Percentiles rank a stretch among this genome's conserved stretches.
phyloP scores from a whole-genome alignment of 2,888 invertebrate genomes.

The Lymantria monacha region DNA sequence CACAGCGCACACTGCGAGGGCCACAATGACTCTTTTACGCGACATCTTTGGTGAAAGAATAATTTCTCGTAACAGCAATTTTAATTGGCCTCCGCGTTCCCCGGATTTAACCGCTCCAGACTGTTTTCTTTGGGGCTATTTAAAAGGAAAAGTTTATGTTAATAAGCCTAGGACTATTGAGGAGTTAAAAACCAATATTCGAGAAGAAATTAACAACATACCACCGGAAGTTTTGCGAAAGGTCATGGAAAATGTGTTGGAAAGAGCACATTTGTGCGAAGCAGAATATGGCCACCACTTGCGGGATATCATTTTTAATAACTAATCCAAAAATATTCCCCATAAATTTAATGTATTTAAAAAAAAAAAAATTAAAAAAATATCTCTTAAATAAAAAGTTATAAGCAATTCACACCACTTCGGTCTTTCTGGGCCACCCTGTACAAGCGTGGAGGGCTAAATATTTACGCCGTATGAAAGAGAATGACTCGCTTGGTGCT shows the following conservation, averaged over 20 bases:
- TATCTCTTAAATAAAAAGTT: not conserved
- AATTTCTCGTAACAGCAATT: not conserved
- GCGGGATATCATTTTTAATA: not conserved
- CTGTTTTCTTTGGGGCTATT: slow-evolving; percentile 8
- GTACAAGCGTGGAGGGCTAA: too few relatives aligned
- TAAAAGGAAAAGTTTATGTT: slow-evolving; percentile 6
- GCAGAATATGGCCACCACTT: not conserved
- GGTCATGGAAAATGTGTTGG: not conserved
- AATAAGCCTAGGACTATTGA: not conserved
- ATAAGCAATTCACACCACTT: not conserved
- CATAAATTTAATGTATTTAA: not conserved
- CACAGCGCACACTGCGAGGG: slow-evolving; percentile 15
- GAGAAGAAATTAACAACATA: not conserved
- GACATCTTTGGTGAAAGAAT: not conserved
- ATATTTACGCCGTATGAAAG: too few relatives aligned
- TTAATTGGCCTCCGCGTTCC: slow-evolving; percentile 3
- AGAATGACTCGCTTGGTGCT: too few relatives aligned
- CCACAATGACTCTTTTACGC: slow-evolving; percentile 1
- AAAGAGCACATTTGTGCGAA: not conserved
- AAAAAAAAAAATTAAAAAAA: not conserved
- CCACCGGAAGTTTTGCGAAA: not conserved
- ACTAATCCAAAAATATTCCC: not conserved
- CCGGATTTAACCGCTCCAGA: slow-evolving; percentile 3
- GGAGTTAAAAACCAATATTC: not conserved
- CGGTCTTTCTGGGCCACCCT: not conserved